These are phyloP conservation scores for Paedocypris sp. DNA, from an alignment of 2,113 vertebrate species.

Conservation along the genomic window DNA sequence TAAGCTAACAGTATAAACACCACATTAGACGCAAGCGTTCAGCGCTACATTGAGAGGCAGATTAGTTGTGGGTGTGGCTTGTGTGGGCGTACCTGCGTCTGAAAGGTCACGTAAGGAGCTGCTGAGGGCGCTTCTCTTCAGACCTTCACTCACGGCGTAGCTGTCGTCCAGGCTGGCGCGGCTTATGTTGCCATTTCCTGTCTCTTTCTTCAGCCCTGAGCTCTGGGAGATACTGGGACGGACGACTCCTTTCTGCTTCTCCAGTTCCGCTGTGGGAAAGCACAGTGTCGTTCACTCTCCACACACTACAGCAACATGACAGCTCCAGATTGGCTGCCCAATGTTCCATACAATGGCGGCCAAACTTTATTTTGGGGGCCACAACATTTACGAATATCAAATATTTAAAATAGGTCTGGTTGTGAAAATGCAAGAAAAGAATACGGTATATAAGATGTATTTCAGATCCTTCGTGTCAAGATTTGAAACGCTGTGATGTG, in stretches of 20 bases:
- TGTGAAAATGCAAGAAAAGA: too few relatives aligned
- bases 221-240: slow-evolving; percentile 83
- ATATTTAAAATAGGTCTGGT: too few relatives aligned
- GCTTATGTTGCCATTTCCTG: slow-evolving; percentile 73
- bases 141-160: slow-evolving; percentile 81
- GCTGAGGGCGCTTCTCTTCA: slow-evolving; percentile 90
- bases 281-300: too few relatives aligned
- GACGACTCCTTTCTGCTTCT: slow-evolving; percentile 93
- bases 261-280: slow-evolving; percentile 74
- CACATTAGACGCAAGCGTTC: slow-evolving; percentile 1
- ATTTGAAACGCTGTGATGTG: too few relatives aligned
- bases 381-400: too few relatives aligned
- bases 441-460: too few relatives aligned
- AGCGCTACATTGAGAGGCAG: not conserved
- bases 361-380: too few relatives aligned
- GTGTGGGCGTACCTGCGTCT: slow-evolving; percentile 72
- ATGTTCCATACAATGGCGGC: too few relatives aligned
- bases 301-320: not conserved
- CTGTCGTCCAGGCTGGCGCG: slow-evolving; percentile 87
- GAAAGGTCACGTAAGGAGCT: slow-evolving; percentile 93
- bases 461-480: too few relatives aligned
- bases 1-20: not conserved
- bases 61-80: not conserved
- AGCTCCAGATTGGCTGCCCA: too few relatives aligned
- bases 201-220: slow-evolving; percentile 81